phyloP scores from a whole-genome alignment of 1,140 invertebrate species.

The Tachypleus tridentatus region DNA sequence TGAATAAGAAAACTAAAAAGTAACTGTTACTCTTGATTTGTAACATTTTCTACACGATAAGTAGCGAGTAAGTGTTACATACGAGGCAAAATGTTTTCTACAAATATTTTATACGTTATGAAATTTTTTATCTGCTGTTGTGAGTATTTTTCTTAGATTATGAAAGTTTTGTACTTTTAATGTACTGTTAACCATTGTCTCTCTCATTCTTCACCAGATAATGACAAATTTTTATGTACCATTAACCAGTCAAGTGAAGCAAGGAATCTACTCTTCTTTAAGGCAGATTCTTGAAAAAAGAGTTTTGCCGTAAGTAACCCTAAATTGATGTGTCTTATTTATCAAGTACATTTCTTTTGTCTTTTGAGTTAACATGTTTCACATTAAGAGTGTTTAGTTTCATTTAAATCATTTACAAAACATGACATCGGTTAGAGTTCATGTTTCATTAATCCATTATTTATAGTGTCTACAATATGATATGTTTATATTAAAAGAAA shows the following conservation, averaged over 20 bases:
- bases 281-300: conserved; percentile 87
- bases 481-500: too few relatives aligned
- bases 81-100: background rate
- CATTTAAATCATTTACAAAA: too few relatives aligned
- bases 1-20: too few relatives aligned
- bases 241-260: conserved; percentile 66
- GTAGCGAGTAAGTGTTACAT: background rate
- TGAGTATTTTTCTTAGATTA: conserved; percentile 8
- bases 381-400: too few relatives aligned
- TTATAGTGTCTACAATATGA: too few relatives aligned
- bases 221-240: conserved; percentile 85
- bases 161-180: background rate
- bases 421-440: too few relatives aligned
- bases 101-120: background rate
- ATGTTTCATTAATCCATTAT: too few relatives aligned
- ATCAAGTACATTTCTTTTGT: conserved; percentile 1
- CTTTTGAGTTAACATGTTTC: background rate
- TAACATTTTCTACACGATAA: too few relatives aligned
- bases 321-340: background rate
- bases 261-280: conserved; percentile 84
- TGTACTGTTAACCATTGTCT: too few relatives aligned
- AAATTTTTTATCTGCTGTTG: conserved; percentile 15
- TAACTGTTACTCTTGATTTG: too few relatives aligned
- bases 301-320: conserved; percentile 51
- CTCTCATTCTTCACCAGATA: conserved; percentile 48